A percentile compares a stretch with the other conserved stretches of the same genome.
Evolutionary conservation across 1,140 invertebrate genomes (phyloP).

Genomic region (Laodelphax striatellus): DNA sequence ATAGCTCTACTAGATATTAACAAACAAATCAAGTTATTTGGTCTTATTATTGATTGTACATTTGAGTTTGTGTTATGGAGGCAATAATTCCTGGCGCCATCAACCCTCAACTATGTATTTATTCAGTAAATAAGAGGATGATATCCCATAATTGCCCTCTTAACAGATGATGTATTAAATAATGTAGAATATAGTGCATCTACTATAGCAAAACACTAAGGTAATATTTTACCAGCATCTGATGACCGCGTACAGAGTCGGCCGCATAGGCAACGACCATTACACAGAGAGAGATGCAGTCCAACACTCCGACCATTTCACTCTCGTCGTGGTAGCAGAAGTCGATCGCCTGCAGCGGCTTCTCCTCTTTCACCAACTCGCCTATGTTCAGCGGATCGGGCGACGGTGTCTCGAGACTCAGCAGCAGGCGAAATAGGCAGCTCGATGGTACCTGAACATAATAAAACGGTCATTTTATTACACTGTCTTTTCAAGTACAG

Average conservation of each 20-base stretch:
- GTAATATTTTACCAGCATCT: slow-evolving; percentile 85
- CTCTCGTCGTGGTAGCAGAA: slow-evolving; percentile 95
- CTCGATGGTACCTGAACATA: slow-evolving; percentile 67
- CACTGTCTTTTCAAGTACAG: too few species aligned
- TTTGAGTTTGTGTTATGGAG: too few species aligned
- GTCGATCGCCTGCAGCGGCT: slow-evolving; percentile 92
- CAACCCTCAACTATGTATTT: too few species aligned
- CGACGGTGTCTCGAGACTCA: slow-evolving; percentile 84
- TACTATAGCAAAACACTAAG: too few species aligned
- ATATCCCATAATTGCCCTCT: too few species aligned
- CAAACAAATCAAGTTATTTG: too few species aligned
- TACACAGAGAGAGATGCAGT: slow-evolving; percentile 89
- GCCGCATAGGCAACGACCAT: slow-evolving; percentile 97
- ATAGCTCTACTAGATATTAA: too few species aligned
- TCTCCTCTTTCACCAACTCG: slow-evolving; percentile 89
- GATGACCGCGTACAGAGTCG: slow-evolving; percentile 87
- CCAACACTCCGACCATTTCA: slow-evolving; percentile 85
- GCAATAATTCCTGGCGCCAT: too few species aligned
- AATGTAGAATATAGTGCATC: too few species aligned
- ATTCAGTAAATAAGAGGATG: too few species aligned
- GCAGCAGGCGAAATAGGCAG: slow-evolving; percentile 79
- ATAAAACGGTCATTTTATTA: slow-evolving; percentile 5
- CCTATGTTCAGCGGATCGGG: slow-evolving; percentile 91
- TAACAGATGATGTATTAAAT: too few species aligned
- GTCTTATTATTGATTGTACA: too few species aligned